These are phyloP conservation scores for Zoanthus solanderi DNA, from an alignment of 92 coral and sea anemone species.

Conservation along the genomic window DNA sequence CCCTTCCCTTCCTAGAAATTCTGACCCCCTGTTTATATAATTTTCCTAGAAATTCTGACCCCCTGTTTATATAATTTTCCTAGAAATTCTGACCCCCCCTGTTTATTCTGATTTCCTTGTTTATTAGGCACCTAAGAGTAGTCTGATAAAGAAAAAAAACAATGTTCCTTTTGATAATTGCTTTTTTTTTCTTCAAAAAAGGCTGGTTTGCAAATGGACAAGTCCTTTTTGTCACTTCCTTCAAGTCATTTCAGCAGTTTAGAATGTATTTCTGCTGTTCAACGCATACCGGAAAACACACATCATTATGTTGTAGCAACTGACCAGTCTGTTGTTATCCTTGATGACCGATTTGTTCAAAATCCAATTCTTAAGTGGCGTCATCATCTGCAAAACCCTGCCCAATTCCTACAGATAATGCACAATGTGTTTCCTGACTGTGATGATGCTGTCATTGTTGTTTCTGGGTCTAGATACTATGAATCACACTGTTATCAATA, in stretches of 20 bases:
- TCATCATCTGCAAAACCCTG: slow-evolving; percentile 82
- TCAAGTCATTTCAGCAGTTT: slow-evolving; percentile 76
- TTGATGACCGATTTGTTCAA: slow-evolving; percentile 90
- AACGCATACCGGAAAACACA: slow-evolving; percentile 78
- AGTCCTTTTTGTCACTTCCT: slow-evolving; percentile 77
- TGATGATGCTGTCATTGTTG: slow-evolving; percentile 73
- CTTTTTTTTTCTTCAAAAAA: slow-evolving; percentile 28
- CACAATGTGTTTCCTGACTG: slow-evolving; percentile 65
- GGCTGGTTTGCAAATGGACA: slow-evolving; percentile 64
- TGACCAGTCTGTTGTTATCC: slow-evolving; percentile 83
- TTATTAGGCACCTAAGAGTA: no score
- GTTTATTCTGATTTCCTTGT: no score
- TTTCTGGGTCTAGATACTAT: slow-evolving; percentile 77
- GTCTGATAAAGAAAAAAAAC: no score
- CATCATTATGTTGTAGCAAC: slow-evolving; percentile 88
- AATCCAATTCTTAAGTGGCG: slow-evolving; percentile 94
- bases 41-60: no score
- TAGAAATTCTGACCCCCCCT: no score
- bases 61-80: no score
- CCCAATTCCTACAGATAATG: slow-evolving; percentile 74
- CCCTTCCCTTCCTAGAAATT: no score
- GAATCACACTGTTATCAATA: slow-evolving; percentile 92
- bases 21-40: no score
- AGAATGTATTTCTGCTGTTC: slow-evolving; percentile 85
- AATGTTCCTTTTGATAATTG: neutral